Evolutionary conservation across 1,140 invertebrate genomes (phyloP).

Genomic region (Galleria mellonella): DNA sequence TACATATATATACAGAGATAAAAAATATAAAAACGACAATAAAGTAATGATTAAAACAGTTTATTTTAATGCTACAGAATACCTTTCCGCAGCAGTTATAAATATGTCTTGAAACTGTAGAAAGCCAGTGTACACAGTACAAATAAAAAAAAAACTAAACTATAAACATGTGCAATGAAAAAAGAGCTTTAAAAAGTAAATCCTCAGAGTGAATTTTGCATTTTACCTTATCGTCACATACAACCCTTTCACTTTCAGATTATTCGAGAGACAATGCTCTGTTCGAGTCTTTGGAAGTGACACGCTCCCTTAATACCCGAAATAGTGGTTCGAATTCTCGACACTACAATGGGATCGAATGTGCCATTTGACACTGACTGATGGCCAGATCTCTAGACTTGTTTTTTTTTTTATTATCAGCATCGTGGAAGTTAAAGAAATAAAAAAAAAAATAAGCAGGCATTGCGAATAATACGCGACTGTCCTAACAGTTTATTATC

Average conservation of each 20-base stretch:
- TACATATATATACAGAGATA: no score
- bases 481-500: no score
- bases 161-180: constrained; percentile 4
- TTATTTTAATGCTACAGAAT: constrained; percentile 39
- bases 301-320: constrained; percentile 6
- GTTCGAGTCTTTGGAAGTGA: constrained; percentile 35
- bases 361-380: constrained; percentile 43
- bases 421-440: constrained; percentile 2
- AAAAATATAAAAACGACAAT: no score
- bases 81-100: constrained; percentile 45
- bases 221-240: no score
- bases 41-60: no score
- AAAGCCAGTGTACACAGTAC: constrained; percentile 39
- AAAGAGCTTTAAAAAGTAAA: constrained; percentile 5
- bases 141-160: constrained; percentile 28
- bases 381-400: constrained; percentile 26
- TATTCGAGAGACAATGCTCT: constrained; percentile 43
- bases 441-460: no score
- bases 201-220: no score
- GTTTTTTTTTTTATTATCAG: constrained; percentile 10
- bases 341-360: constrained; percentile 31
- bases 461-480: no score
- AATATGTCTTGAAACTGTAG: constrained; percentile 49
- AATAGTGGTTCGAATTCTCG: constrained; percentile 25
- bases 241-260: no score